Evolutionary conservation across 1,140 invertebrate species (phyloP).

Genomic region (Pogonomyrmex barbatus): DNA sequence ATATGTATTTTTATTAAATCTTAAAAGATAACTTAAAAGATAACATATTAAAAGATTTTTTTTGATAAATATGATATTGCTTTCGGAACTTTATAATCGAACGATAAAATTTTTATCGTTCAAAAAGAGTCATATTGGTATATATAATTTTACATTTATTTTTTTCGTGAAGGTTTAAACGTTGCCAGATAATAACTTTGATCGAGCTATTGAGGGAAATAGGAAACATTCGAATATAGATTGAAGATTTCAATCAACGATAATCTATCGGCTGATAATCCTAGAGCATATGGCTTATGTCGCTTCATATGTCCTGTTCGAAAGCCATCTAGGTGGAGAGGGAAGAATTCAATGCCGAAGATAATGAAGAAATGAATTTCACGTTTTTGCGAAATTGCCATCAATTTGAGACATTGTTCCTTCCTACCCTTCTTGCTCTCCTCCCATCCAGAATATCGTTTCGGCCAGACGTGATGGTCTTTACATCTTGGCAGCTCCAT

Average conservation of each 20-base stretch:
- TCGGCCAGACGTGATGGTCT: constrained; percentile 71
- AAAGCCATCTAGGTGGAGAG: constrained; percentile 10
- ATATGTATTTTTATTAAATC: background rate
- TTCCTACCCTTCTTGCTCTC: background rate
- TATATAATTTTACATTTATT: background rate
- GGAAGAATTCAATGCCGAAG: constrained; percentile 34
- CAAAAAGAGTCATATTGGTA: background rate
- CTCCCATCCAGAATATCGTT: constrained; percentile 50
- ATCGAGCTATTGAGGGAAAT: constrained; percentile 38
- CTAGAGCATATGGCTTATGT: background rate
- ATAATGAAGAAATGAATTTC: constrained; percentile 68
- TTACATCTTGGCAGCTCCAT: constrained; percentile 74
- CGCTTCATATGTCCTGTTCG: constrained; percentile 41
- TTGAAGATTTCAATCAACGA: constrained; percentile 53
- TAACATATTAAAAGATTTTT: background rate
- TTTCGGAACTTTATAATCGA: background rate
- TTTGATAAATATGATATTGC: constrained; percentile 1
- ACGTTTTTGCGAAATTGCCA: constrained; percentile 65
- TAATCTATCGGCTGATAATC: constrained; percentile 32
- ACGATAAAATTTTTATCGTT: background rate
- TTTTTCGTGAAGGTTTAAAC: background rate
- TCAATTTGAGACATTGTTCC: constrained; percentile 61
- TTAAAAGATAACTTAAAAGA: background rate
- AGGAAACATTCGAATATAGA: constrained; percentile 43
- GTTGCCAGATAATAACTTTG: background rate